A percentile compares a stretch with the other conserved stretches of the same genome.
Conservation (phyloP, 35 echinoderm and acorn worm species). For the Ophiothrix spiculata region DNA sequence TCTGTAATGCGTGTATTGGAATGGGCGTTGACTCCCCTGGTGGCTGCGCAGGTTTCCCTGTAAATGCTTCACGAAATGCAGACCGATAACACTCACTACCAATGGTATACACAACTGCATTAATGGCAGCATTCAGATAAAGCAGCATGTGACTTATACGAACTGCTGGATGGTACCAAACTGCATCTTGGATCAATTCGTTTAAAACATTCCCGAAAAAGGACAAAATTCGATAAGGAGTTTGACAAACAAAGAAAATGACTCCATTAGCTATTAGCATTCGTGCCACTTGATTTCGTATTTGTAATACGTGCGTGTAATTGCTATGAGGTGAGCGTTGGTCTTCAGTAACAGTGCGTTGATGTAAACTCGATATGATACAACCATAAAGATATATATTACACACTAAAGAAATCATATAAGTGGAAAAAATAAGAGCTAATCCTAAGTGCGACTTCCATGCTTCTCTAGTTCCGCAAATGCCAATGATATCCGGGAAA, state of each 20-base stretch:
- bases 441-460: background rate
- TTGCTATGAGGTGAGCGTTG: background rate
- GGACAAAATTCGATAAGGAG: background rate
- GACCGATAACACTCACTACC: conserved; percentile 50
- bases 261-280: background rate
- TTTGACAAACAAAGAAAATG: background rate
- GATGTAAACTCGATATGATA: background rate
- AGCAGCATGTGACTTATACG: conserved; percentile 1
- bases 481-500: background rate
- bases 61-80: conserved; percentile 50
- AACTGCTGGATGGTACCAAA: background rate
- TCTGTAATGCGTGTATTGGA: background rate
- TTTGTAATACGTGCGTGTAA: background rate
- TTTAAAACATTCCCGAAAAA: background rate
- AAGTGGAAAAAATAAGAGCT: background rate
- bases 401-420: background rate
- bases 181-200: background rate
- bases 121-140: conserved; percentile 66
- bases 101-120: conserved; percentile 54
- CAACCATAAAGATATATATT: background rate
- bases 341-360: background rate
- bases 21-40: background rate
- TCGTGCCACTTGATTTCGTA: background rate
- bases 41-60: background rate
- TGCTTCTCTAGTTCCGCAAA: background rate